These are phyloP conservation scores for Planiliza haematocheilus DNA, from an alignment of 2,113 vertebrate genomes.

Conservation along the genomic window DNA sequence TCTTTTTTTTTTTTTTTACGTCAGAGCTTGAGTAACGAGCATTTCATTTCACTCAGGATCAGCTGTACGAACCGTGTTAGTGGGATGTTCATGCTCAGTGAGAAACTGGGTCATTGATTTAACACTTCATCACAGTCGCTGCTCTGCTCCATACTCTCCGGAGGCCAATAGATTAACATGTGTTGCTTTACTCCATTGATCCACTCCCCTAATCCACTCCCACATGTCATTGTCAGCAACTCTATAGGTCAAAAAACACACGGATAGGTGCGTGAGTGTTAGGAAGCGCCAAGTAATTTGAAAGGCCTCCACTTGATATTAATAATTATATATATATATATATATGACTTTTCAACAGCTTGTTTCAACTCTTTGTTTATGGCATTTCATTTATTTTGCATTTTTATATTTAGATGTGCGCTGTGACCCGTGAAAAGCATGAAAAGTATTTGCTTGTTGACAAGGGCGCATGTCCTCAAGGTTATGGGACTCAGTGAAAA, in stretches of 20 bases:
- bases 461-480: constrained; percentile 52
- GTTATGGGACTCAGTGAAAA: constrained; percentile 66
- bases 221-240: constrained; percentile 50
- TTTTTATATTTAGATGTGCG: constrained; percentile 54
- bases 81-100: constrained; percentile 1
- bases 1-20: no score
- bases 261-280: no score
- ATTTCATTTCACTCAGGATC: neutral
- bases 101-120: constrained; percentile 24
- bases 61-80: neutral
- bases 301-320: neutral
- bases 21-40: neutral
- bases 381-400: constrained; percentile 1
- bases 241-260: neutral
- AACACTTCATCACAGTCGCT: constrained; percentile 9
- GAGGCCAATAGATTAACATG: constrained; percentile 39
- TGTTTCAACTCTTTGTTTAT: neutral
- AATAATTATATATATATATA: neutral
- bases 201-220: constrained; percentile 50
- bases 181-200: constrained; percentile 52
- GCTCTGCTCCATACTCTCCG: constrained; percentile 10
- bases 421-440: constrained; percentile 50
- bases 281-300: neutral
- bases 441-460: constrained; percentile 37
- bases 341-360: neutral